Base-by-base conservation (phyloP, 2,797 vertebrate genomes). In the Cyclura pinguis region DNA sequence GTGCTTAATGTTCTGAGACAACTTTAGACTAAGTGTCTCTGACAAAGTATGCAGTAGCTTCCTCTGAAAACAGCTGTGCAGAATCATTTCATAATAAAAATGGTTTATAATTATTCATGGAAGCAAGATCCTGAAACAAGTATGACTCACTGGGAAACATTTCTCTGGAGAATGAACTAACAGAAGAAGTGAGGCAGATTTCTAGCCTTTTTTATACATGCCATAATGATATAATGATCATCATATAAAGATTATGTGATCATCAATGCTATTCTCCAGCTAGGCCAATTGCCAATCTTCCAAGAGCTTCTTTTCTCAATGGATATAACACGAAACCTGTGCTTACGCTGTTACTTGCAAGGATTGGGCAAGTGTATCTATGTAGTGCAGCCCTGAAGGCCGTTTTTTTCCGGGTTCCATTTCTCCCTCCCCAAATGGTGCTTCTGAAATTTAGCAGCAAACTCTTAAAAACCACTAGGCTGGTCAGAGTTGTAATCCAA, bases 91-190 rank as follows among this genome's bases (percentile, higher is more conserved):
- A 38, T 83, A 57, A 72, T 27, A 50, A 82, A 20, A 38, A 82
- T 4, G 32, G 16, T 80, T 52, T 87, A 42, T 69, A 50, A 81
- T 80, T 35, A 29, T 87, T 87, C 27, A 22, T 57, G 13, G 29
- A 42, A 62, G 18, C 35, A 82, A 88, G 50, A 82, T 57, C 81
- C 50, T 6, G 55, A 74, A 72, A 84, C n/a, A 47, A 47, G 20
- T 59, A 29, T 80, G n/a, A 5, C 42, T 35, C 32, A 32, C 57
- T 81, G 9, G 22, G 12, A 50, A 55, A 22, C 69, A n/a, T 47
- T 89, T 76, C 72, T 89, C 55, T 62, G 55, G 57, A 84, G n/a
- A 76, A 89, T 57, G 24, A 62, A 84, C 50, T 16, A 38, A 22
- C 72, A 27, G 85, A 62, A 47, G 72, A 57, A 55, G 32, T 52